A percentile compares a stretch with the other conserved stretches of the same genome.
phyloP scores from a whole-genome alignment of 2,888 invertebrate genomes.

The Sacculina carcini region DNA sequence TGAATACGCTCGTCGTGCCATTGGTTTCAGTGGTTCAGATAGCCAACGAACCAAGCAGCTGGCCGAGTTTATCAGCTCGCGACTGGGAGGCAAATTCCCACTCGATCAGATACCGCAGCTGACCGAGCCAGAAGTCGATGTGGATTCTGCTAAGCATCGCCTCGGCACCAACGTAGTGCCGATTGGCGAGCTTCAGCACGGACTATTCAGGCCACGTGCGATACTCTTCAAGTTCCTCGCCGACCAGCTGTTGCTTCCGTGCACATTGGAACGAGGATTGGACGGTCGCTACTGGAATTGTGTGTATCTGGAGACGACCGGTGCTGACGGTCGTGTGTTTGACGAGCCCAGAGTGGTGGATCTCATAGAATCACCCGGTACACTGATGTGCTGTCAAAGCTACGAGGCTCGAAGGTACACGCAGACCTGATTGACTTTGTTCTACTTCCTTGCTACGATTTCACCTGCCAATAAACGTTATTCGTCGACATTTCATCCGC shows the following conservation, averaged over 20 bases:
- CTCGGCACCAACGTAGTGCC: not conserved
- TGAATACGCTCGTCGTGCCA: not conserved
- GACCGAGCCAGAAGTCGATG: no score
- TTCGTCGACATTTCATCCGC: no score
- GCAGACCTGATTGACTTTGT: no score
- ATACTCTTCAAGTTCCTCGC: constrained; percentile 1
- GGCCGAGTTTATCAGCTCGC: not conserved
- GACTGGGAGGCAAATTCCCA: not conserved
- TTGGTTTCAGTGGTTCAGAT: not conserved
- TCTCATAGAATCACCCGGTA: not conserved
- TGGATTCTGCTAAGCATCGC: no score
- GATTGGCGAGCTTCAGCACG: not conserved
- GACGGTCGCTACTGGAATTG: not conserved
- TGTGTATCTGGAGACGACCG: not conserved
- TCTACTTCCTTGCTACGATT: no score
- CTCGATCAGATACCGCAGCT: not conserved
- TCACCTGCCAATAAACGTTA: no score
- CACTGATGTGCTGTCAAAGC: no score
- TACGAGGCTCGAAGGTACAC: no score
- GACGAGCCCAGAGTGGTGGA: not conserved
- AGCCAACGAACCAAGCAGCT: not conserved
- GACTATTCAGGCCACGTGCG: not conserved
- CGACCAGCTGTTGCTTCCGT: not conserved
- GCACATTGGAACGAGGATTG: not conserved
- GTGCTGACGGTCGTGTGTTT: no score